Conservation (phyloP, 2,888 invertebrate genomes). For the Ophion ellenae region DNA sequence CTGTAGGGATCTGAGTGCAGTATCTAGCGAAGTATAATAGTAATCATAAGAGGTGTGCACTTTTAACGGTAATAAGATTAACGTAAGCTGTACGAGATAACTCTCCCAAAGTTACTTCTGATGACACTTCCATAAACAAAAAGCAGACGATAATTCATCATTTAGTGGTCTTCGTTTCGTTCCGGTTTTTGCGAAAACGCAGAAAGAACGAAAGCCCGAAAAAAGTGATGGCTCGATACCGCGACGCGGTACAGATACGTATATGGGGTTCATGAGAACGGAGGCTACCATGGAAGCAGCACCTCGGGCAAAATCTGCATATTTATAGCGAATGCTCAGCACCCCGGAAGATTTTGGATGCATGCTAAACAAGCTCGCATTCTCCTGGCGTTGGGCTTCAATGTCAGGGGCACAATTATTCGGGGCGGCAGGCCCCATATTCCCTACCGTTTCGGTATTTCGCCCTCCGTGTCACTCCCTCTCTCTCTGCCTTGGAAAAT, state of each 20-base stretch:
- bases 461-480: neutral
- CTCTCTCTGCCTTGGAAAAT: neutral
- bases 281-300: slow-evolving; percentile 53
- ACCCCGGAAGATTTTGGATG: slow-evolving; percentile 79
- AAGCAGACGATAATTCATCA: no score
- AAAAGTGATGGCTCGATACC: slow-evolving; percentile 11
- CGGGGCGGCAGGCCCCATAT: slow-evolving; percentile 53
- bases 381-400: slow-evolving; percentile 57
- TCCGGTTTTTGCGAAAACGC: neutral
- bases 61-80: no score
- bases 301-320: slow-evolving; percentile 76
- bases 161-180: neutral
- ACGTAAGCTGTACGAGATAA: no score
- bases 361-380: slow-evolving; percentile 77
- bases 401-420: slow-evolving; percentile 67
- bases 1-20: no score
- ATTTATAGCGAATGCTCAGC: slow-evolving; percentile 79
- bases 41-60: no score
- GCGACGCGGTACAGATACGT: neutral
- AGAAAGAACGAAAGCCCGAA: neutral
- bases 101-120: no score
- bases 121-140: no score
- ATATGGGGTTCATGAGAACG: slow-evolving; percentile 36
- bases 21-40: no score
- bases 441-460: slow-evolving; percentile 22